Percentiles rank a stretch among this genome's conserved stretches.
These are phyloP conservation scores for Trichopoda pennipes DNA, from an alignment of 2,888 invertebrate genomes.

Conservation along the genomic window DNA sequence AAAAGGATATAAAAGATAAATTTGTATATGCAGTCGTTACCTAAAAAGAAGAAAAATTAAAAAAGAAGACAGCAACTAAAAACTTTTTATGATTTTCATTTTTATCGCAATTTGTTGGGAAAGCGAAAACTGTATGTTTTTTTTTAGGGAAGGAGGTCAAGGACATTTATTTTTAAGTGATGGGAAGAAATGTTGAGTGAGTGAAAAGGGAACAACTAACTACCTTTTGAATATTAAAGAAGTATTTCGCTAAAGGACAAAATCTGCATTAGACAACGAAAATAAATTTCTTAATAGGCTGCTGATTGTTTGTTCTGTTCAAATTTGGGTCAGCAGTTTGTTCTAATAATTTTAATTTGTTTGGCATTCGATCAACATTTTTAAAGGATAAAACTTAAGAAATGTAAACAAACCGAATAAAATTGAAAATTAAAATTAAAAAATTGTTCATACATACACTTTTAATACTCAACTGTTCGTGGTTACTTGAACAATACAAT, in stretches of 20 bases:
- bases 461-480: too few relatives aligned
- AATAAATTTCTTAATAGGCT: background rate
- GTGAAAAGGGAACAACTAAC: background rate
- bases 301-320: background rate
- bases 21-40: background rate
- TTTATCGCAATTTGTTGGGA: slow-evolving; percentile 44
- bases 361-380: too few relatives aligned
- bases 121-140: slow-evolving; percentile 21
- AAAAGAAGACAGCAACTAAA: slow-evolving; percentile 9
- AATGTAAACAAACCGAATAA: slow-evolving; percentile 53
- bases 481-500: too few relatives aligned
- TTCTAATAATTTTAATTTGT: too few relatives aligned
- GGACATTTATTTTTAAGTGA: slow-evolving; percentile 38
- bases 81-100: slow-evolving; percentile 42
- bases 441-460: too few relatives aligned
- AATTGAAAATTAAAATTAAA: too few relatives aligned
- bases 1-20: slow-evolving; percentile 22
- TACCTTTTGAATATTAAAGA: slow-evolving; percentile 9
- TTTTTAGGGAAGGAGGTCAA: slow-evolving; percentile 45
- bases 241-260: slow-evolving; percentile 7
- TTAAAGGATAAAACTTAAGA: too few relatives aligned
- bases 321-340: too few relatives aligned
- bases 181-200: slow-evolving; percentile 1
- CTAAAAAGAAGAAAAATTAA: slow-evolving; percentile 12
- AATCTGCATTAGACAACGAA: slow-evolving; percentile 22